phyloP scores from a whole-genome alignment of 1,140 invertebrate species.

The Nasonia vitripennis region DNA sequence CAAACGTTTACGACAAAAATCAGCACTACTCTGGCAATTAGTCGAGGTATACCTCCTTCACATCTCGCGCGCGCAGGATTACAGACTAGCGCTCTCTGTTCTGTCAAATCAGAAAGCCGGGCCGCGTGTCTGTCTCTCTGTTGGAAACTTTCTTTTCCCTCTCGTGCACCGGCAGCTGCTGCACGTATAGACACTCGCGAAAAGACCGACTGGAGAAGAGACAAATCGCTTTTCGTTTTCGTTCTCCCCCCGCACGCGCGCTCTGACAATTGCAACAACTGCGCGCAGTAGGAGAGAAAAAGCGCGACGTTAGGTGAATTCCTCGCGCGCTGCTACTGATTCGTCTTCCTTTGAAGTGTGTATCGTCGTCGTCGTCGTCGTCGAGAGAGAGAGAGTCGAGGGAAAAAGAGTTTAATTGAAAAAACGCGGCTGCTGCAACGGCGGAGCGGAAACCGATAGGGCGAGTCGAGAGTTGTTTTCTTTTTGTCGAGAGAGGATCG shows the following conservation, averaged over 20 bases:
- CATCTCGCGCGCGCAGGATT: neutral
- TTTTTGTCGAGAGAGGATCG: neutral
- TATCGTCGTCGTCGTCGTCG: neutral
- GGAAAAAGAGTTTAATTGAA: constrained; percentile 1
- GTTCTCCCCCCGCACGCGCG: neutral
- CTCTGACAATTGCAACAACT: neutral
- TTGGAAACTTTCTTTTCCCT: neutral
- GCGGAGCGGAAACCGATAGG: neutral
- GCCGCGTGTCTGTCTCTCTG: neutral
- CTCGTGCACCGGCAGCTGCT: neutral
- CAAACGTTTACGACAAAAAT: too few relatives aligned
- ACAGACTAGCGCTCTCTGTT: neutral
- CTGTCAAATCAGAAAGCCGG: neutral
- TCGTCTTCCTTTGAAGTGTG: neutral
- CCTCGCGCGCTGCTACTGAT: neutral
- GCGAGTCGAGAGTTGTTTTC: too few relatives aligned
- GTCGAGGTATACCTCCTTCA: neutral
- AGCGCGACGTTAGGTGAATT: neutral
- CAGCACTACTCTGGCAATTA: neutral
- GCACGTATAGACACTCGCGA: neutral
- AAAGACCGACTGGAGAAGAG: neutral
- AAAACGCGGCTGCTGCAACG: neutral
- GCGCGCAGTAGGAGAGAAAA: neutral
- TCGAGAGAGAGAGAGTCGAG: neutral
- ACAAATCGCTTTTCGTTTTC: neutral